Conservation (phyloP, 92 coral and sea anemone species). For the Umimayanthus kanabou region DNA sequence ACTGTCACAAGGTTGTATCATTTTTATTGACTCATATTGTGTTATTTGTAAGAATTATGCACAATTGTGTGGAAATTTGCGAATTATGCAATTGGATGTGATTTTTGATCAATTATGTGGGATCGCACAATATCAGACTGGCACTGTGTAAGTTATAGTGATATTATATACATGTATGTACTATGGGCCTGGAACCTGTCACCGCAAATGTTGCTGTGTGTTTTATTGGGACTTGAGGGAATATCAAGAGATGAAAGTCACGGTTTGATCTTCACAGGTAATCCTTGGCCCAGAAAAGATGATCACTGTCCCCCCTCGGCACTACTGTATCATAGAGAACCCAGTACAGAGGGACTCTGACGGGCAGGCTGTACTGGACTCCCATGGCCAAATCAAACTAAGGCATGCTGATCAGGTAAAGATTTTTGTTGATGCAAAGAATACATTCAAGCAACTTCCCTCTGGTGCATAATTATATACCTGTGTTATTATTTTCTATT, state of each 20-base stretch:
- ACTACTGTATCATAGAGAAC: conserved; percentile 93
- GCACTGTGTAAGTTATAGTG: too few relatives aligned
- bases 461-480: background rate
- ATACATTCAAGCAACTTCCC: background rate
- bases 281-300: conserved; percentile 97
- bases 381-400: conserved; percentile 90
- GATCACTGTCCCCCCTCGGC: conserved; percentile 97
- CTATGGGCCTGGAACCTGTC: too few relatives aligned
- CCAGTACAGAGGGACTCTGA: conserved; percentile 86
- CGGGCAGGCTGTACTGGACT: conserved; percentile 75
- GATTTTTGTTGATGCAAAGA: background rate
- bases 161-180: too few relatives aligned
- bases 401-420: conserved; percentile 98
- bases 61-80: too few relatives aligned
- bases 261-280: conserved; percentile 51
- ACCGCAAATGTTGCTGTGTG: too few relatives aligned
- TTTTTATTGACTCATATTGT: too few relatives aligned
- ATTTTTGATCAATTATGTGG: too few relatives aligned
- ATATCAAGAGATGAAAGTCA: background rate
- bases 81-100: too few relatives aligned
- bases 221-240: too few relatives aligned
- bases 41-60: too few relatives aligned
- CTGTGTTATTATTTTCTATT: background rate
- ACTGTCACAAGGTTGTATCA: too few relatives aligned
- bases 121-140: too few relatives aligned